A percentile compares a stretch with the other conserved stretches of the same genome.
phyloP scores from a whole-genome alignment of 2,888 invertebrate genomes.

The Dicranocentrus wangi region DNA sequence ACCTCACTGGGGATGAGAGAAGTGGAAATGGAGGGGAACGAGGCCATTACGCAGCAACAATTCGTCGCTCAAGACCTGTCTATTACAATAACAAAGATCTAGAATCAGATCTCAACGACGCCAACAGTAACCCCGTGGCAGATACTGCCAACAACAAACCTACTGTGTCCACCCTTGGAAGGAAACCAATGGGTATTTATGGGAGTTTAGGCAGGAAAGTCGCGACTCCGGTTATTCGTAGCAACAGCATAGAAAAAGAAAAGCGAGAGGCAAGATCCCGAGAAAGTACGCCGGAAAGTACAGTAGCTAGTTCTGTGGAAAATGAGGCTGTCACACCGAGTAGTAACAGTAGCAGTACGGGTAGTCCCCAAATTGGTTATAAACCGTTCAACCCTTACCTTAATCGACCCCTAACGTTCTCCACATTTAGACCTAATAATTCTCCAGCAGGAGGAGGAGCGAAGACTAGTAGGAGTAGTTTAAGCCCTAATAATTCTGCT shows the following conservation, averaged over 20 bases:
- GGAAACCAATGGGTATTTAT: slow-evolving; percentile 65
- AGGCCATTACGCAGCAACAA: slow-evolving; percentile 68
- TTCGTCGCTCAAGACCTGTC: slow-evolving; percentile 69
- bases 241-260: slow-evolving; percentile 58
- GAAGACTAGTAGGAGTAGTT: slow-evolving; percentile 41
- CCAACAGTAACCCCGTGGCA: slow-evolving; percentile 42
- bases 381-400: slow-evolving; percentile 72
- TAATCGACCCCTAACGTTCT: slow-evolving; percentile 71
- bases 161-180: slow-evolving; percentile 34
- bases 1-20: slow-evolving; percentile 15
- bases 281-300: slow-evolving; percentile 57
- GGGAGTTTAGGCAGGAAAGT: slow-evolving; percentile 68
- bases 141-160: slow-evolving; percentile 11
- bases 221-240: slow-evolving; percentile 57
- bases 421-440: slow-evolving; percentile 69
- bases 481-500: no score
- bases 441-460: neutral
- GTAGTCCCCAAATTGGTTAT: slow-evolving; percentile 65
- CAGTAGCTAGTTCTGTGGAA: slow-evolving; percentile 11
- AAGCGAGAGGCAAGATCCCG: slow-evolving; percentile 39
- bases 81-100: slow-evolving; percentile 59
- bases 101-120: slow-evolving; percentile 51
- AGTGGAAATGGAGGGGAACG: slow-evolving; percentile 29
- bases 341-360: slow-evolving; percentile 9
- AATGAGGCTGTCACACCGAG: neutral